These are phyloP conservation scores for Lacanobia wlatinum DNA, from an alignment of 2,888 invertebrate genomes.

Conservation along the genomic window DNA sequence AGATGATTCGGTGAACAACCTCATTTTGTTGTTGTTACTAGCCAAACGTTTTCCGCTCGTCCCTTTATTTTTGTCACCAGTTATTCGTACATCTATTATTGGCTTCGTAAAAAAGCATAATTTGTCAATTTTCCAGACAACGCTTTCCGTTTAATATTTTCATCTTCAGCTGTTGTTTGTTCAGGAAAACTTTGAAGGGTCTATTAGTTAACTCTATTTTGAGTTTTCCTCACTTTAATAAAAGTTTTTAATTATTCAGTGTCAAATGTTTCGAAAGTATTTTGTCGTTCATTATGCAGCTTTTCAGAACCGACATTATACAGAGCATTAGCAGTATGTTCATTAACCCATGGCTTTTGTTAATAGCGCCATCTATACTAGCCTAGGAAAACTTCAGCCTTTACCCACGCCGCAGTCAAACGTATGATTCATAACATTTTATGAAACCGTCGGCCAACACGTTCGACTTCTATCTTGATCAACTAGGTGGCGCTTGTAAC, in stretches of 20 bases:
- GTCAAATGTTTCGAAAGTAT: background rate
- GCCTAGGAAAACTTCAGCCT: constrained; percentile 21
- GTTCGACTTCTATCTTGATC: constrained; percentile 46
- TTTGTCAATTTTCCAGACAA: constrained; percentile 75
- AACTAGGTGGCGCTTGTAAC: constrained; percentile 46
- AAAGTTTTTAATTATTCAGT: background rate
- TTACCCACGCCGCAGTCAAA: background rate
- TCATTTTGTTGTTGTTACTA: constrained; percentile 77
- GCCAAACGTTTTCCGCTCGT: constrained; percentile 78
- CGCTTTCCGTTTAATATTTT: constrained; percentile 58
- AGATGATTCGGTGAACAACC: constrained; percentile 80
- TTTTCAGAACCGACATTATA: background rate
- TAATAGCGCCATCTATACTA: constrained; percentile 53
- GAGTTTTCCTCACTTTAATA: background rate
- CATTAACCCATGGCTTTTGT: background rate
- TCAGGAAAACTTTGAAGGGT: constrained; percentile 24
- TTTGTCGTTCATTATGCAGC: background rate
- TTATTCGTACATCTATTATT: constrained; percentile 74
- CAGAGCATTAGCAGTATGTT: background rate
- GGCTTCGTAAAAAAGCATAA: constrained; percentile 74
- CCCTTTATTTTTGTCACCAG: constrained; percentile 80
- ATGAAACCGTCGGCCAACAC: background rate
- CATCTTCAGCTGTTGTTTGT: constrained; percentile 51
- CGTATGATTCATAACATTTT: constrained; percentile 39
- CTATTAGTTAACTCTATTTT: constrained; percentile 40